phyloP scores from a whole-genome alignment of 2,113 vertebrate genomes.

The Lamprologus lemairii region DNA sequence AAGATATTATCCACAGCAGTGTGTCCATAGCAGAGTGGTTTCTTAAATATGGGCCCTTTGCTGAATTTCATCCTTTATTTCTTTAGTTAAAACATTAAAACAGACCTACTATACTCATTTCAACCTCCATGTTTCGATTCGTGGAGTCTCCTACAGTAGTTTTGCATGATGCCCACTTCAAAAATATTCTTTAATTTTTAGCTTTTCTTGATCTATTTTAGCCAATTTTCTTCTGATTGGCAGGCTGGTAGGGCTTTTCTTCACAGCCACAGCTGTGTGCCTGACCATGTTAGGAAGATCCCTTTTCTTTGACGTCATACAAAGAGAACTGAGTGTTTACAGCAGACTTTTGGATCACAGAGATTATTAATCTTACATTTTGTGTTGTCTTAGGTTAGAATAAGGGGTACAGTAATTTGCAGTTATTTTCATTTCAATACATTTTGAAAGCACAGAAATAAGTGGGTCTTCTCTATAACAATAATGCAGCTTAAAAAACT shows the following conservation, averaged over 20 bases:
- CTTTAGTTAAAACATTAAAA: neutral
- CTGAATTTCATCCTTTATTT: rapidly evolving
- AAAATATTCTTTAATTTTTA: neutral
- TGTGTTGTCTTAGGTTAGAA: neutral
- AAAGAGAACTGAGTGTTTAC: neutral
- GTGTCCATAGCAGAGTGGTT: neutral
- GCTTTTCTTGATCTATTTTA: neutral
- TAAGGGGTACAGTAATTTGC: neutral
- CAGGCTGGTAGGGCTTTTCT: neutral
- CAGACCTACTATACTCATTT: neutral
- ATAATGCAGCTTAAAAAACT: neutral
- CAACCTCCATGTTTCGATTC: rapidly evolving
- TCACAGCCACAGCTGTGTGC: neutral
- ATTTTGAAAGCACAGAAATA: too few relatives aligned
- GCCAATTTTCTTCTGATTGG: neutral
- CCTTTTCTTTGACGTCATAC: neutral
- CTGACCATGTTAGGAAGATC: neutral
- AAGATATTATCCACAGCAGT: neutral
- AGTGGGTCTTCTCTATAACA: neutral
- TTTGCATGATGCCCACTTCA: neutral
- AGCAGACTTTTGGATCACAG: neutral
- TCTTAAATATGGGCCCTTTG: neutral
- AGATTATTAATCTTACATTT: neutral
- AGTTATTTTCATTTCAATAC: neutral
- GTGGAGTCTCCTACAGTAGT: neutral